A percentile compares a stretch with the other conserved stretches of the same genome.
Evolutionary conservation across 2,113 vertebrate genomes (phyloP).

Genomic region (Tragelaphus scriptus): DNA sequence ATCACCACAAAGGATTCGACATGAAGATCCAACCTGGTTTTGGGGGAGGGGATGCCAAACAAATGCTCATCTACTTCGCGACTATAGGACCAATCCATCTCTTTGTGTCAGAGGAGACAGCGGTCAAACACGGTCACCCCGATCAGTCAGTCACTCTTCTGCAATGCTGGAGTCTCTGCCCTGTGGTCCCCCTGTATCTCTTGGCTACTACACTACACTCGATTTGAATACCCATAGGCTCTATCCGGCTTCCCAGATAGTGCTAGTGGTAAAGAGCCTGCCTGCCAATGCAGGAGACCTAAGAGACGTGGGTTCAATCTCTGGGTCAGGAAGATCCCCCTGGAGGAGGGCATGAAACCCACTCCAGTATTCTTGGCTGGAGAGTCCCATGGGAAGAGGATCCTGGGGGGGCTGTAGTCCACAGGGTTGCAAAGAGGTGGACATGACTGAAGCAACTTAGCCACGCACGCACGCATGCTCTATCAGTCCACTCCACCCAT

Average conservation of each 20-base stretch:
- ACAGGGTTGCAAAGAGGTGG: neutral
- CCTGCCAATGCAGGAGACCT: neutral
- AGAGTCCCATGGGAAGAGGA: neutral
- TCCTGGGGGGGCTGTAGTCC: neutral
- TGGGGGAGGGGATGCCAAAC: neutral
- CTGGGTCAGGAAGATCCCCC: neutral
- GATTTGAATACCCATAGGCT: neutral
- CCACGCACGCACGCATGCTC: accelerated
- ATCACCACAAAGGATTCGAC: accelerated
- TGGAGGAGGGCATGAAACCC: neutral
- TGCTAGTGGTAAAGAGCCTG: neutral
- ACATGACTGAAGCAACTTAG: neutral
- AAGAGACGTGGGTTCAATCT: neutral
- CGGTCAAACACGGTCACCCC: neutral
- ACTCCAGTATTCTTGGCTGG: neutral
- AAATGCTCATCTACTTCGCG: accelerated
- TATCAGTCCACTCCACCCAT: neutral
- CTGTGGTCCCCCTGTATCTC: neutral
- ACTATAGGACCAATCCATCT: accelerated
- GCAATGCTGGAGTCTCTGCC: neutral
- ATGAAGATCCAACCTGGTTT: neutral
- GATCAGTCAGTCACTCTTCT: neutral
- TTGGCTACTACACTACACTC: neutral
- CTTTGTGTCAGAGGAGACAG: neutral
- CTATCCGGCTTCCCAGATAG: neutral